A percentile compares a stretch with the other conserved stretches of the same genome.
Evolutionary conservation across 2,113 vertebrate species (phyloP).

Genomic region (Bucco capensis): DNA sequence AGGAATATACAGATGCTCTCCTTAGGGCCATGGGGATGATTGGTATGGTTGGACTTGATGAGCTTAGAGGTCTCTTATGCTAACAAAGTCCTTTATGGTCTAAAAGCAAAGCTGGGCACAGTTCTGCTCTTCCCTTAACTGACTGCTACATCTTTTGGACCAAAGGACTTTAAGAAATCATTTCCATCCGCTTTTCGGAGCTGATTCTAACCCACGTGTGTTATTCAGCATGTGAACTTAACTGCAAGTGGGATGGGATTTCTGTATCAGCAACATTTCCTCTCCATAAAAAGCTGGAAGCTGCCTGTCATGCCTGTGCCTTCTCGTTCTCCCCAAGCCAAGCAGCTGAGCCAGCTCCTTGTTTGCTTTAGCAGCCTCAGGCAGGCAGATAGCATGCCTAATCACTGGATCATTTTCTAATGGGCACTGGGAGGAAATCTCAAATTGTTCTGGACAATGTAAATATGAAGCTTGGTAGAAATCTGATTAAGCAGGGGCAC

Average conservation of each 20-base stretch:
- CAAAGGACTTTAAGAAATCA: background rate
- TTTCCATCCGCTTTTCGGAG: background rate
- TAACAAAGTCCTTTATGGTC: background rate
- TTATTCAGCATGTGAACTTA: background rate
- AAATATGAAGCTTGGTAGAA: constrained; percentile 18
- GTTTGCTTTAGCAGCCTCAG: constrained; percentile 26
- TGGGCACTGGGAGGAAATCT: constrained; percentile 45
- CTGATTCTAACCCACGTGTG: background rate
- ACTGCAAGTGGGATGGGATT: background rate
- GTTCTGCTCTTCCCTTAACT: background rate
- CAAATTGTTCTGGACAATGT: constrained; percentile 36
- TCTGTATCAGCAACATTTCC: constrained; percentile 25
- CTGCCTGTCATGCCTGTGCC: constrained; percentile 24
- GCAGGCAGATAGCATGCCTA: constrained; percentile 4
- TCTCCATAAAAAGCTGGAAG: constrained; percentile 38
- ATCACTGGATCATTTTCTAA: constrained; percentile 22
- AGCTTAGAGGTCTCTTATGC: too few relatives aligned
- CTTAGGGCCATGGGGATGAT: background rate
- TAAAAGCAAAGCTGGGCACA: background rate
- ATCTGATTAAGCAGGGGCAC: background rate
- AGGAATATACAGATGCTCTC: background rate
- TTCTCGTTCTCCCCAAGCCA: constrained; percentile 15
- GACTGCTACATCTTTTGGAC: background rate
- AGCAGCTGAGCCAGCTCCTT: background rate
- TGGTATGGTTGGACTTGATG: too few relatives aligned